Percentiles rank a stretch among this genome's conserved stretches.
Conservation (phyloP, 2,888 invertebrate species). For the Cetonia aurata region DNA sequence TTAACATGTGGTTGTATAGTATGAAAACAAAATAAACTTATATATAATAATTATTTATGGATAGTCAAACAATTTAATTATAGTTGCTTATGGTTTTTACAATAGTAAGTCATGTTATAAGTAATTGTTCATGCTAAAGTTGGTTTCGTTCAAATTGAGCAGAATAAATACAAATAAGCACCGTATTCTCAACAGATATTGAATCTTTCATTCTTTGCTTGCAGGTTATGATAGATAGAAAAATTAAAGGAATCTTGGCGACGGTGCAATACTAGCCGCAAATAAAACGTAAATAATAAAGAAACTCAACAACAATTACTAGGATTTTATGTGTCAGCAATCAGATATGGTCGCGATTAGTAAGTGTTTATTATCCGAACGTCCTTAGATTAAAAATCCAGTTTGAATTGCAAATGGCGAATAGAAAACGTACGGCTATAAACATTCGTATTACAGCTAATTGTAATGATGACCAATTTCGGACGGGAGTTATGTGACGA, state of each 20-base stretch:
- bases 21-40: no score
- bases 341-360: slow-evolving; percentile 46
- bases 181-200: no score
- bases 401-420: slow-evolving; percentile 51
- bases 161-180: no score
- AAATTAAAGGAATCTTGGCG: background rate
- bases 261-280: background rate
- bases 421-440: slow-evolving; percentile 49
- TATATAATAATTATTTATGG: no score
- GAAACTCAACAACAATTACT: slow-evolving; percentile 18
- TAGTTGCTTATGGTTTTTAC: no score
- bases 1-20: no score
- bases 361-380: slow-evolving; percentile 49
- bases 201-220: no score
- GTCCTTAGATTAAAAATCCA: slow-evolving; percentile 51
- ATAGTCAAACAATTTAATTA: no score
- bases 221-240: no score
- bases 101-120: no score
- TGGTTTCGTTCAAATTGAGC: no score
- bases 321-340: slow-evolving; percentile 28
- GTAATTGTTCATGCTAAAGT: no score
- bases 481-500: slow-evolving; percentile 52
- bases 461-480: slow-evolving; percentile 54
- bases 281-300: slow-evolving; percentile 31
- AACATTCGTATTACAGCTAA: slow-evolving; percentile 53